These are phyloP conservation scores for Falco peregrinus DNA, from an alignment of 2,797 vertebrate species.

Conservation along the genomic window DNA sequence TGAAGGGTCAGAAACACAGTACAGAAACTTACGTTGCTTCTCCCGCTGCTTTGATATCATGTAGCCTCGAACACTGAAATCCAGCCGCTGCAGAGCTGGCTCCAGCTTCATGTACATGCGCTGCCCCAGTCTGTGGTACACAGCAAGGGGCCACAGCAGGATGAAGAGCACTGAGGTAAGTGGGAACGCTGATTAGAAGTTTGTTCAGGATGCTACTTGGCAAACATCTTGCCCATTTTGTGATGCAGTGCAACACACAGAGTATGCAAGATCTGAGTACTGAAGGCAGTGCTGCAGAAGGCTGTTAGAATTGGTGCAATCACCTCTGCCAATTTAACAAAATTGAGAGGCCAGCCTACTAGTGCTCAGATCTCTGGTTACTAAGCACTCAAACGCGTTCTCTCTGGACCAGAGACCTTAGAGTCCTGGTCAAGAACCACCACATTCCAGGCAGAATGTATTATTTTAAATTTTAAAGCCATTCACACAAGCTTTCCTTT, in stretches of 20 bases:
- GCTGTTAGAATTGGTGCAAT: not conserved
- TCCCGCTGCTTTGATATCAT: conserved; percentile 91
- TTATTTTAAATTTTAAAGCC: not conserved
- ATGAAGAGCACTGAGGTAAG: conserved; percentile 79
- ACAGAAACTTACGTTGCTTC: conserved; percentile 85
- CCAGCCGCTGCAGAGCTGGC: conserved; percentile 91
- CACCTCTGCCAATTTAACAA: not conserved
- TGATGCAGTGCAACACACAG: not conserved
- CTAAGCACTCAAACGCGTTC: not conserved
- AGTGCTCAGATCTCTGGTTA: not conserved
- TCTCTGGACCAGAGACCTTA: not conserved
- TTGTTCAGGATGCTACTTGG: not conserved
- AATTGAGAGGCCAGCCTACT: not conserved
- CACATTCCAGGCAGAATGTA: not conserved
- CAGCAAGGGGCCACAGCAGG: conserved; percentile 88
- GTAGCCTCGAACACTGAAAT: conserved; percentile 90
- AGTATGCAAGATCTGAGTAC: not conserved
- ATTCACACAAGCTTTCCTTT: not conserved
- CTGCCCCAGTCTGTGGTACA: conserved; percentile 86
- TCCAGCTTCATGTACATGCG: conserved; percentile 82
- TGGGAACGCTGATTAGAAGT: not conserved
- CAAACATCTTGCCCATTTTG: not conserved
- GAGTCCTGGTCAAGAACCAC: not conserved
- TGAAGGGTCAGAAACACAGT: not conserved
- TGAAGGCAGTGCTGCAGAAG: not conserved